Evolutionary conservation across 2,113 vertebrate species (phyloP).

Genomic region (Datnioides undecimradiatus): DNA sequence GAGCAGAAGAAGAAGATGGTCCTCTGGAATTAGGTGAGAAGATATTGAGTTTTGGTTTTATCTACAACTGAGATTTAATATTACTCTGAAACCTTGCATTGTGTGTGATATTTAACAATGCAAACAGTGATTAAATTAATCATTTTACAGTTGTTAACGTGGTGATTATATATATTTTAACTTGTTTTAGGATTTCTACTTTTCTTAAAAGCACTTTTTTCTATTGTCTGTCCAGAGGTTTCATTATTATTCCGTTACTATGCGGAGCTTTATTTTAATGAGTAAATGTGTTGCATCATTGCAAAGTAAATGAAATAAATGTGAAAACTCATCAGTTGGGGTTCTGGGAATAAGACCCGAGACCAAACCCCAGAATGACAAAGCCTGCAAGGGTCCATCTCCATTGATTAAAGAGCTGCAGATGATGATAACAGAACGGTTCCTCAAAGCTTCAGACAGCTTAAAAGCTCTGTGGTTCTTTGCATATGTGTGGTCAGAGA

Average conservation of each 20-base stretch:
- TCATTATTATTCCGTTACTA: not conserved
- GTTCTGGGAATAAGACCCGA: not conserved
- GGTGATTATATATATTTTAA: not conserved
- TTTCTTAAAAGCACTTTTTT: not conserved
- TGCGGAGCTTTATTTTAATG: not conserved
- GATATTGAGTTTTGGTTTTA: not conserved
- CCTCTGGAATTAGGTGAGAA: conserved; percentile 73
- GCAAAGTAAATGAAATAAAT: not conserved
- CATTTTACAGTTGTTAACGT: not conserved
- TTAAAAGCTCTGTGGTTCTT: conserved; percentile 7
- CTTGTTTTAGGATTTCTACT: not conserved
- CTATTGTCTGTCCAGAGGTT: no score
- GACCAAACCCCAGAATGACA: not conserved
- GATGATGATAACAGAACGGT: not conserved
- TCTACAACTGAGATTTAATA: no score
- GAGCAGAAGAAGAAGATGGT: conserved; percentile 32
- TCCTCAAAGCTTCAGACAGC: not conserved
- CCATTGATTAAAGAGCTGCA: not conserved
- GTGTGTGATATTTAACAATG: not conserved
- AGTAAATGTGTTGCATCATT: not conserved
- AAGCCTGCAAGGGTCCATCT: not conserved
- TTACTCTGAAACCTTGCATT: not conserved
- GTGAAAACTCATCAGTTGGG: not conserved
- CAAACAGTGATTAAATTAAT: not conserved
- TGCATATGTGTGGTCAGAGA: conserved; percentile 45